Evolutionary conservation across 2,888 invertebrate genomes (phyloP), one percentile per base, ranked within the genome.

Genomic region (Cetonia aurata): DNA sequence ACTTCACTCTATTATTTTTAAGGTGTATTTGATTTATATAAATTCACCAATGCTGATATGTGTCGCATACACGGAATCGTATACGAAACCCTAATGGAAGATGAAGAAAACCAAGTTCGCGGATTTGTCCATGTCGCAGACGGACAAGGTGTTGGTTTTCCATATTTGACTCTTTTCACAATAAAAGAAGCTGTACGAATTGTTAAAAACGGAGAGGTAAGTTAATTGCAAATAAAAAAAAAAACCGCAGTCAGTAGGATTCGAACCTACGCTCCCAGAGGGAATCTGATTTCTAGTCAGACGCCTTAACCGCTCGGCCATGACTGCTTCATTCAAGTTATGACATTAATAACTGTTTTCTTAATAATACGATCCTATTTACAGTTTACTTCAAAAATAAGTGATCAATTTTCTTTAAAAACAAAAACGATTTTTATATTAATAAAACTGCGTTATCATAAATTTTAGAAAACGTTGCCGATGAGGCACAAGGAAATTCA

Each of bases 181-280:
- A 93, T 92, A 3, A 91, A 89, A 74, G 93, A 93, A 81, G 92
- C 93, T 42, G 92, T 93, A 17, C 88, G 93, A 77, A 93, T 93
- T 74, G 93, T 92, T 3, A 93, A 93, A 83, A 93, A 93, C 80
- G 92, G 92, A 80, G 93, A 93, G 89, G 93, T 92, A 80, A 82
- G 76, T 71, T 37, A 10, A 3, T 44, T 57, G 12, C 17, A 41
- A 41, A 13, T 10, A 17, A 50, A 62, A 62, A 37, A 50, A 50
- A 48, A 48, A n/a, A 1, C 37, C 92, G 92, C 92, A 92, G 92
- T 90, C 91, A 91, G 92, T 91, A 92, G 92, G 92, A 92, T 91
- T 92, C 92, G 92, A 93, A 93, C 92, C 92, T 92, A 92, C 92
- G 92, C 92, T 92, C 92, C 92, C 92, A 92, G 91, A 92, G 92